Evolutionary conservation across 2,797 vertebrate species (phyloP).

Genomic region (Poeciliopsis paucimaculata): DNA sequence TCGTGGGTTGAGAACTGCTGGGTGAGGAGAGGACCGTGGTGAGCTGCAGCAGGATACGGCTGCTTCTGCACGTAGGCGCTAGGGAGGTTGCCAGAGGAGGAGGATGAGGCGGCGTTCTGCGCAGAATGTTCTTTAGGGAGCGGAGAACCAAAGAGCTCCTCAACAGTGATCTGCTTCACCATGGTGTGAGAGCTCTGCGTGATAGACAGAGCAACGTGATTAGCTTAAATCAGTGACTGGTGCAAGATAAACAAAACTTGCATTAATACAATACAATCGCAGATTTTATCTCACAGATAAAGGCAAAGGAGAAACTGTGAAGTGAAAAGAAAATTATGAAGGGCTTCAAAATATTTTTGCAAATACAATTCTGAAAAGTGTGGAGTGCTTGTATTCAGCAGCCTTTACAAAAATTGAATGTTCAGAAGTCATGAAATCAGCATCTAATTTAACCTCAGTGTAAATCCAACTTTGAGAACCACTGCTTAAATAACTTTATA

Average conservation of each 20-base stretch:
- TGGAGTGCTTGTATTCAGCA: neutral
- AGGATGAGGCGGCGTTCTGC: slow-evolving; percentile 56
- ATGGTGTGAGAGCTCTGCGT: slow-evolving; percentile 83
- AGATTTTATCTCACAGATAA: neutral
- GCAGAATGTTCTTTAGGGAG: slow-evolving; percentile 87
- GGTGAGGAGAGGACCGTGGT: slow-evolving; percentile 82
- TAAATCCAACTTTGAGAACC: neutral
- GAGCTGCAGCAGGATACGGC: slow-evolving; percentile 76
- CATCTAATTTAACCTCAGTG: neutral
- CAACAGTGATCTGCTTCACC: slow-evolving; percentile 96
- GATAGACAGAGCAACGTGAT: slow-evolving; percentile 30
- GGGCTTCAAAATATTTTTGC: neutral
- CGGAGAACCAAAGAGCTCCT: slow-evolving; percentile 94
- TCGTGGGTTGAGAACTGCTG: slow-evolving; percentile 76
- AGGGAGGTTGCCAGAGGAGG: slow-evolving; percentile 66
- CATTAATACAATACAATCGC: neutral
- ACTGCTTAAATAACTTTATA: neutral
- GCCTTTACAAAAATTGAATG: neutral
- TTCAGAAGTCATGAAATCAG: neutral
- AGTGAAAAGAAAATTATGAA: neutral
- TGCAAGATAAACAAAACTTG: neutral
- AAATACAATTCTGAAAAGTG: neutral
- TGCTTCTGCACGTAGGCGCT: slow-evolving; percentile 78
- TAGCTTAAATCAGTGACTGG: neutral
- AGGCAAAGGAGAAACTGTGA: neutral